Conservation (phyloP, 2,113 vertebrate genomes). For the Grus americana region DNA sequence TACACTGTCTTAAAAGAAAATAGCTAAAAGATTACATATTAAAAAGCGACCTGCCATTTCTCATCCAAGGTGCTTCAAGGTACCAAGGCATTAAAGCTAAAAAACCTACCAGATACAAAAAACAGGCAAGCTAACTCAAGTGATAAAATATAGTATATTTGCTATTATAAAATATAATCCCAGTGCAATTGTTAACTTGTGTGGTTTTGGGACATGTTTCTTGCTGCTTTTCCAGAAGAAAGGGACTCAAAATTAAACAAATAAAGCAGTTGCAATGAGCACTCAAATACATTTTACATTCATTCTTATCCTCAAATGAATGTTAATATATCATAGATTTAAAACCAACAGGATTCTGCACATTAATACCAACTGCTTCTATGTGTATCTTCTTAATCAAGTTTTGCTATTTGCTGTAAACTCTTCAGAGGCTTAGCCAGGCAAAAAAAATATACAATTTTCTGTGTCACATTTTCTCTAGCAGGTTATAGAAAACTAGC, state of each 20-base stretch:
- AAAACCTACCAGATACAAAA: conserved; percentile 8
- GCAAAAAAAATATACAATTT: not conserved
- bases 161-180: conserved; percentile 21
- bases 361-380: not conserved
- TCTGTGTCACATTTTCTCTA: not conserved
- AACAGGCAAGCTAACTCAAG: not conserved
- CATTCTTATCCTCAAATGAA: not conserved
- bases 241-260: not conserved
- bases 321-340: not conserved
- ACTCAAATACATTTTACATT: not conserved
- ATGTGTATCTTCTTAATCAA: not conserved
- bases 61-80: not conserved
- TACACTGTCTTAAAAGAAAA: not conserved
- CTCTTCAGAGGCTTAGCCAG: not conserved
- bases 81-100: conserved; percentile 25
- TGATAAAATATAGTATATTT: not conserved
- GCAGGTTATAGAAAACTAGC: not conserved
- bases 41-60: conserved; percentile 29
- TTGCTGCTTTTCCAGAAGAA: not conserved
- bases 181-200: not conserved
- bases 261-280: not conserved
- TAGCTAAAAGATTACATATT: not conserved
- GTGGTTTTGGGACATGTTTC: not conserved
- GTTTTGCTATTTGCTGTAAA: not conserved
- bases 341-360: not conserved